Evolutionary conservation across 2,113 vertebrate genomes (phyloP), one percentile per base, ranked within the genome.

Genomic region (Notarius lentiginosus): DNA sequence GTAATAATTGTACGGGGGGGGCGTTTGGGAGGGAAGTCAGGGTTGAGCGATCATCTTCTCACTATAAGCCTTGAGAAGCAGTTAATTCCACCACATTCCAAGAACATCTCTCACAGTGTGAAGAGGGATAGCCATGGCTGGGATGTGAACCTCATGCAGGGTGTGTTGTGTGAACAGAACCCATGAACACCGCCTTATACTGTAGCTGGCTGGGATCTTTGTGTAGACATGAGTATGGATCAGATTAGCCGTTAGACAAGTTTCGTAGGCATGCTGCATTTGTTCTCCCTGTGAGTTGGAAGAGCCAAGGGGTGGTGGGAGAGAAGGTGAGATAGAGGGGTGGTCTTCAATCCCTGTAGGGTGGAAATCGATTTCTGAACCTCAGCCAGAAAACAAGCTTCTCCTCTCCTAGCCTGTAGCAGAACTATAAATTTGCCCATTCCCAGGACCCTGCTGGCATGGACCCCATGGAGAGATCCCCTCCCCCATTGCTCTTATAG

Each of bases 11-110:
- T 47, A 17, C 1, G 15, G 1, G 22, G 17, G 41, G 17, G 15
- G 1, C 14, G 17, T 79, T 41, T 60, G 9, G 22, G 27, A 18
- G 7, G 24, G 7, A 79, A 56, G 55, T 9, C 9, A 0, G 11
- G 49, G 75, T 77, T 24, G 27, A 83, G 63, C 27, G 53, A 63
- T n/a, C 22, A 27, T 60, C 55, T 34, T 60, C 9, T 20, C 56
- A 34, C 51, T 15, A 41, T 30, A 27, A 76, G 72, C 18, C 56
- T 53, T 8, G 20, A 47, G 66, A 51, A 55, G 58, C 30, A 47
- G 61, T 79, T 88, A 82, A 87, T 86, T 80, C 82, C 68, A 68
- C 86, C 34, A 76, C 76, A 77, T 86, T 86, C 53, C 73, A 60
- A 2, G 47, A 61, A 81, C 18, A 81, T 81, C 11, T 89, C 61